Percentiles rank a stretch among this genome's conserved stretches.
Evolutionary conservation across 2,888 invertebrate species (phyloP).

Genomic region (Poecilus cupreus): DNA sequence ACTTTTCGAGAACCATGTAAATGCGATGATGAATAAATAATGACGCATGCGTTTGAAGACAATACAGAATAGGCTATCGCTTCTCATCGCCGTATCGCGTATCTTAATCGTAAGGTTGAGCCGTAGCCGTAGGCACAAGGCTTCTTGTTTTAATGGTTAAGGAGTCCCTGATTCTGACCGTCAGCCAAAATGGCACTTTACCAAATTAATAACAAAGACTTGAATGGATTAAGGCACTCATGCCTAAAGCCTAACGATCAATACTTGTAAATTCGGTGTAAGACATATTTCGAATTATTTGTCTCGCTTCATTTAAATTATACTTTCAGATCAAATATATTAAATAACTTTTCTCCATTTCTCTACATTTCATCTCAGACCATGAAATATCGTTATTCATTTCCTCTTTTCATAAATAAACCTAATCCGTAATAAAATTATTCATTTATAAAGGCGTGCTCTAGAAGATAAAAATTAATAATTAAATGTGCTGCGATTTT

Average conservation of each 20-base stretch:
- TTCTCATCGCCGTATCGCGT: neutral
- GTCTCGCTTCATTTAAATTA: neutral
- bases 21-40: conserved; percentile 15
- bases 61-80: conserved; percentile 13
- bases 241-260: conserved; percentile 33
- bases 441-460: too few species aligned
- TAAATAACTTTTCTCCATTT: too few species aligned
- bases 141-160: conserved; percentile 40
- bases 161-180: conserved; percentile 31
- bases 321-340: neutral
- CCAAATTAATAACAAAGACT: conserved; percentile 44
- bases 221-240: conserved; percentile 32
- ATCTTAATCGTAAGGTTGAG: neutral
- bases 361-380: too few species aligned
- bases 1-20: too few species aligned
- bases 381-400: too few species aligned
- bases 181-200: conserved; percentile 43
- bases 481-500: too few species aligned
- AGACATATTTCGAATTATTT: conserved; percentile 27
- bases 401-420: too few species aligned
- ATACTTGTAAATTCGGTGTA: conserved; percentile 23
- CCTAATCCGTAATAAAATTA: too few species aligned
- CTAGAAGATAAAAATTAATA: too few species aligned
- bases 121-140: neutral
- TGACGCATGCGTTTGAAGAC: conserved; percentile 16